Base-by-base conservation (phyloP, 2,797 vertebrate species). In the Cercopithecus hamlyni region DNA sequence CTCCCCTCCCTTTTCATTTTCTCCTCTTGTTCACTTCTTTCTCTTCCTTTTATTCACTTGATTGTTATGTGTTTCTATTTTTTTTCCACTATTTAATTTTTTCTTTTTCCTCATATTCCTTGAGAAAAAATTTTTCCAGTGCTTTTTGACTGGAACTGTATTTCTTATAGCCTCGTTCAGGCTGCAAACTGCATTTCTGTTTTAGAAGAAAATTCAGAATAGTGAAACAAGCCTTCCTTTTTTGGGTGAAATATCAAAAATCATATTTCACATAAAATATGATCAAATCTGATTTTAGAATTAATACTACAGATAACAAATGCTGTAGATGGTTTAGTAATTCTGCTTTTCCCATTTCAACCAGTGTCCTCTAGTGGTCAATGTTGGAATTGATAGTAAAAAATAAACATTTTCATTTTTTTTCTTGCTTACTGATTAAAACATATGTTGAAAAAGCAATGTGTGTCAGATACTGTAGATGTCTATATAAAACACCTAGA, bases 301-400 rank as follows among this genome's bases (percentile, higher is more conserved):
- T 94, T 88, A 95, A 36, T 57, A 64, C 10, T 76, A 79, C 26
- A 90, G 64, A 52, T 30, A 43, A 41, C 67, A 30, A 75, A 90
- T 36, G 57, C 14, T 82, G 4, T 7, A 41, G 41, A 12, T 70
- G 41, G 70, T 10, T 73, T 86, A 92, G 48, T 58, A 75, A 76
- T 92, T 92, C 43, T 58, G 4, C 9, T 30, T 79, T 95, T 92
- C 89, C 33, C 75, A 45, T 89, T 94, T 82, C n/a, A 81, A 50
- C 36, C 30, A 94, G 79, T 96, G 91, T 24, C 93, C 64, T 97
- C 97, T 98, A 61, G 92, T 96, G 98, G 80, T 83, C 84, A 93
- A 33, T 17, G 6, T 77, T 41, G 33, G 52, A 96, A 97, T 52
- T 94, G 43, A 82, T 11, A 30, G 14, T 19, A 93, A 81, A 92